A percentile compares a stretch with the other conserved stretches of the same genome.
Evolutionary conservation across 2,113 vertebrate species (phyloP).

Genomic region (Clarias magur): DNA sequence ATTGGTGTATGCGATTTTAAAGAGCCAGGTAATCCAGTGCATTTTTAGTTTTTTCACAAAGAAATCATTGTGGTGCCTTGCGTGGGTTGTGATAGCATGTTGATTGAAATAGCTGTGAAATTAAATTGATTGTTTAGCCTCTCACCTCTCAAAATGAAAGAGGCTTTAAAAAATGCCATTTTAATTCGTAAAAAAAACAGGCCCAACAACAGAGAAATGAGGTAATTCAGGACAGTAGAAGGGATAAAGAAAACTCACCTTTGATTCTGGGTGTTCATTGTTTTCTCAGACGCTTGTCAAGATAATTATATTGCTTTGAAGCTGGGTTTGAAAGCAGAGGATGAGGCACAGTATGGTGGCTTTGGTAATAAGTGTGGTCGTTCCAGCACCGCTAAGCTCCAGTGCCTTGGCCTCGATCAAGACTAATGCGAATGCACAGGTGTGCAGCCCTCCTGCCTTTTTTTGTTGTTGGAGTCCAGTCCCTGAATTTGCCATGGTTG

Average conservation of each 20-base stretch:
- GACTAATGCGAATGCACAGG: conserved; percentile 33
- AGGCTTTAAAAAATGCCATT: not conserved
- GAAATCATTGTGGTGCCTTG: not conserved
- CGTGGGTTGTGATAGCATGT: not conserved
- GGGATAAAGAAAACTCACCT: conserved; percentile 29
- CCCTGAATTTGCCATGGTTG: not conserved
- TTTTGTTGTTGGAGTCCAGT: not conserved
- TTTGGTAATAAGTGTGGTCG: conserved; percentile 46
- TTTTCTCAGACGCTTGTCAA: conserved; percentile 16
- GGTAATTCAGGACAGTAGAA: not conserved
- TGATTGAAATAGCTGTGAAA: not conserved
- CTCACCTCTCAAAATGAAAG: not conserved
- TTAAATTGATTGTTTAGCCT: not conserved
- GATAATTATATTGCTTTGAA: conserved; percentile 62
- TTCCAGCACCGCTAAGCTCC: conserved; percentile 18
- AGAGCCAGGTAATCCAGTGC: conserved; percentile 24
- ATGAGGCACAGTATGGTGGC: conserved; percentile 42
- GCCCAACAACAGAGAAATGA: not conserved
- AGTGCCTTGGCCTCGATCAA: conserved; percentile 45
- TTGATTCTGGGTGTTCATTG: conserved; percentile 26
- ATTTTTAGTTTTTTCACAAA: not conserved
- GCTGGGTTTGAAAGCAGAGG: conserved; percentile 32
- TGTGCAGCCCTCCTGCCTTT: conserved; percentile 46
- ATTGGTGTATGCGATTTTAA: conserved; percentile 1
- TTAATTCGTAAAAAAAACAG: not conserved